Evolutionary conservation across 2,113 vertebrate genomes (phyloP).

Genomic region (Hydrochoerus hydrochaeris): DNA sequence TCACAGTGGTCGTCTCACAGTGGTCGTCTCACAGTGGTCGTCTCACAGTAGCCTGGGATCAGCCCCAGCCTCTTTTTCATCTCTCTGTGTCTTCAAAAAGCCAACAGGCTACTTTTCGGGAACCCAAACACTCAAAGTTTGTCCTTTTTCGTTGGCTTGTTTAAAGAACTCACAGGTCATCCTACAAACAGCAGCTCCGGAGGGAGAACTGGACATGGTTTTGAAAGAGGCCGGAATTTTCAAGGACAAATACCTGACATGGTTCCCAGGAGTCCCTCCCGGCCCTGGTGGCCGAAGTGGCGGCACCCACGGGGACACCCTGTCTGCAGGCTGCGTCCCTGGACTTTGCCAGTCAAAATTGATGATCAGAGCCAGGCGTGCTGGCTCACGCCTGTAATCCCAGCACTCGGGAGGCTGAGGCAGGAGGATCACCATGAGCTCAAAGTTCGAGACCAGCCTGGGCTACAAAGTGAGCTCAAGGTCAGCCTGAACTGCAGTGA

Average conservation of each 20-base stretch:
- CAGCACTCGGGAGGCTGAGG: too few species aligned
- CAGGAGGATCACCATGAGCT: too few species aligned
- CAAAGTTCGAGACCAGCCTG: too few species aligned
- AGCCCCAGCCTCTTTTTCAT: not conserved
- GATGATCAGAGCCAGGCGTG: not conserved
- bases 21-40: not conserved
- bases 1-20: too few species aligned
- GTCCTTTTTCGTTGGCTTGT: not conserved
- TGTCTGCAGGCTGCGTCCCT: not conserved
- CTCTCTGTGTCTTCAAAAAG: not conserved
- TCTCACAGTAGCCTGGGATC: not conserved
- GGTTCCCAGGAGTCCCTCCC: not conserved
- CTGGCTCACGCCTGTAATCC: too few species aligned
- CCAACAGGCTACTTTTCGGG: not conserved
- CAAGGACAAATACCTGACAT: not conserved
- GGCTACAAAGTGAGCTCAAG: too few species aligned
- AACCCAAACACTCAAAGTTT: not conserved
- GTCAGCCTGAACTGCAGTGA: too few species aligned
- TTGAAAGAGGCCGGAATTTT: not conserved
- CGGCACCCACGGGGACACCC: not conserved
- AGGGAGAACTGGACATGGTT: slow-evolving; percentile 27
- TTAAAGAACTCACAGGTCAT: not conserved
- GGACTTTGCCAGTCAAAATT: not conserved
- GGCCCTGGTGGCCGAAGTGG: not conserved
- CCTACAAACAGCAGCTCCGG: slow-evolving; percentile 13